Evolutionary conservation across 2,797 vertebrate species (phyloP).

Genomic region (Bradypus variegatus): DNA sequence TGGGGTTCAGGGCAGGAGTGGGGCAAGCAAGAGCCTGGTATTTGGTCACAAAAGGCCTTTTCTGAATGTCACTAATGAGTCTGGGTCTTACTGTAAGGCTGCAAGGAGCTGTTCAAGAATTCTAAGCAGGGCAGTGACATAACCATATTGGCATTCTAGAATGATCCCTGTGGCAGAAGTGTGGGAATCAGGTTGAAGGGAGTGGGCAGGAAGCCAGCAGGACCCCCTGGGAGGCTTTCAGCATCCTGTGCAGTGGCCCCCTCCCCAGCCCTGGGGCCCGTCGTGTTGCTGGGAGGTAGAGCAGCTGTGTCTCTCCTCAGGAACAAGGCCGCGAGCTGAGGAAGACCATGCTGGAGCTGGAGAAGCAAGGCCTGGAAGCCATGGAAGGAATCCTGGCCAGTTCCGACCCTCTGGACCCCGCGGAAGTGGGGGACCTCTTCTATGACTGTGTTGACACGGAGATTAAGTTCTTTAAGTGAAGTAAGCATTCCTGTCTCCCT

Average conservation of each 20-base stretch:
- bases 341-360: slow-evolving; percentile 78
- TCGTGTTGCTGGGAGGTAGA: background rate
- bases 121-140: background rate
- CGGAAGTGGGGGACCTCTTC: slow-evolving; percentile 81
- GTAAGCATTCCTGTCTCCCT: slow-evolving; percentile 62
- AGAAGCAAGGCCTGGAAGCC: slow-evolving; percentile 81
- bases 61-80: background rate
- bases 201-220: background rate
- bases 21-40: background rate
- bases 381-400: slow-evolving; percentile 79
- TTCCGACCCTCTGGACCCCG: slow-evolving; percentile 70
- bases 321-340: slow-evolving; percentile 76
- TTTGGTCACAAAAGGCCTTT: background rate
- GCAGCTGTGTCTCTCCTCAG: slow-evolving; percentile 60
- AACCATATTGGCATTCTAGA: background rate
- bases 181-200: background rate
- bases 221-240: background rate
- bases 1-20: no score
- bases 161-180: fast-evolving
- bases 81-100: background rate
- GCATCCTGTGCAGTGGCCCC: fast-evolving
- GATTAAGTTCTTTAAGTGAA: slow-evolving; percentile 84
- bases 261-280: background rate
- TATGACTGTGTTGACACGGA: slow-evolving; percentile 84
- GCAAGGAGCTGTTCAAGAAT: background rate